These are phyloP conservation scores for Erpobdella octoculata DNA, from an alignment of 2,888 invertebrate species.

Conservation along the genomic window DNA sequence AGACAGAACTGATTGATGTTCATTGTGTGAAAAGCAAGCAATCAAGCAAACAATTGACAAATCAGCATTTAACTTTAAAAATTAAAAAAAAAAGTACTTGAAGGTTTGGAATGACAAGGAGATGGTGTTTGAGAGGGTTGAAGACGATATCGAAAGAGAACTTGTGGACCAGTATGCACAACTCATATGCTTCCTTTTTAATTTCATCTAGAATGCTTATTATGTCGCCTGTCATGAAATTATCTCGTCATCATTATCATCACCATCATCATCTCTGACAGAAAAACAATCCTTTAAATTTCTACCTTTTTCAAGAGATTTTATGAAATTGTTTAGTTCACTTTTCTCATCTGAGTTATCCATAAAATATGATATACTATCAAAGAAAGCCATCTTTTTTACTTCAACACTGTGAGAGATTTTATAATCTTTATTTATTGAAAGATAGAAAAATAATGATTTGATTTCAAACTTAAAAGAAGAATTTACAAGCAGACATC, in stretches of 20 bases:
- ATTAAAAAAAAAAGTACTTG: constrained; percentile 42
- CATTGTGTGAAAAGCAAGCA: too few species aligned
- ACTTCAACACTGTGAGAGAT: neutral
- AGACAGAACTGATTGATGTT: too few species aligned
- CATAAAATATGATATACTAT: constrained; percentile 5
- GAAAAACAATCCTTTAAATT: neutral
- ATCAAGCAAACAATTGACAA: too few species aligned
- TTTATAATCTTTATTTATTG: neutral
- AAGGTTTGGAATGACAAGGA: constrained; percentile 46
- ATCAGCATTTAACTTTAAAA: too few species aligned
- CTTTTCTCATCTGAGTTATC: neutral
- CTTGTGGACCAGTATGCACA: constrained; percentile 66
- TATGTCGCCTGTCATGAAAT: constrained; percentile 42
- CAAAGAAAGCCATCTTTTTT: neutral
- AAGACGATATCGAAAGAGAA: constrained; percentile 69
- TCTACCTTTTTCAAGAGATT: neutral
- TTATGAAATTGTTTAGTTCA: neutral
- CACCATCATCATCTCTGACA: neutral
- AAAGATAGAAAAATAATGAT: neutral
- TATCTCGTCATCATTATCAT: neutral
- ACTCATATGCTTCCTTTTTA: constrained; percentile 55
- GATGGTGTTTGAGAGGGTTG: constrained; percentile 64
- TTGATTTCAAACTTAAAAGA: too few species aligned
- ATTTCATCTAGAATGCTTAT: constrained; percentile 53
- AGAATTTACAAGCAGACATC: too few species aligned